Percentiles rank a stretch among this genome's conserved stretches.
These are phyloP conservation scores for Cheilosia pagana DNA, from an alignment of 2,888 invertebrate species.

Conservation along the genomic window DNA sequence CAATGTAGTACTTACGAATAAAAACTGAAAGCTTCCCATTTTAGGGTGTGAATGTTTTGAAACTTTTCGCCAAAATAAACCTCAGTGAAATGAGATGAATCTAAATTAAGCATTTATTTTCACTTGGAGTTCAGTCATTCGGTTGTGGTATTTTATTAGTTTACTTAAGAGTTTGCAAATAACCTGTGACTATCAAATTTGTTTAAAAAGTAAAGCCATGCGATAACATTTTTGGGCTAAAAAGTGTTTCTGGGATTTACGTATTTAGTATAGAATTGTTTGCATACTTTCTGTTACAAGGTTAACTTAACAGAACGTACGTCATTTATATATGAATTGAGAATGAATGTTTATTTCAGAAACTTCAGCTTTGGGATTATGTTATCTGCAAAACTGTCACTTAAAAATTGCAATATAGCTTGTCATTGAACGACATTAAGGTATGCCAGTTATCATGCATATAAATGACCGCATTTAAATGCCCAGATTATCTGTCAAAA, in stretches of 20 bases:
- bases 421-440: too few relatives aligned
- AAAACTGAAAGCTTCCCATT: constrained; percentile 7
- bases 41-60: neutral
- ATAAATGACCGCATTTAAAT: too few relatives aligned
- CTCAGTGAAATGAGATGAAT: neutral
- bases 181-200: constrained; percentile 15
- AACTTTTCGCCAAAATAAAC: constrained; percentile 6
- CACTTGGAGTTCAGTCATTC: neutral
- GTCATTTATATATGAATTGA: too few relatives aligned
- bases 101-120: neutral
- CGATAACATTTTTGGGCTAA: neutral
- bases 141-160: neutral
- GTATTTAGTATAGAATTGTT: neutral
- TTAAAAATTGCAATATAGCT: too few relatives aligned
- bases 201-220: neutral
- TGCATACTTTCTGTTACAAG: too few relatives aligned
- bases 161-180: constrained; percentile 18
- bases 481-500: too few relatives aligned
- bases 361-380: too few relatives aligned
- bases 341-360: too few relatives aligned
- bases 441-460: too few relatives aligned
- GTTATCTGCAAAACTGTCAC: too few relatives aligned
- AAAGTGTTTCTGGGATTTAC: neutral
- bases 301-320: too few relatives aligned
- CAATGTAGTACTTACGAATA: neutral